phyloP scores from a whole-genome alignment of 1,140 invertebrate genomes.

The Vollenhovia emeryi region DNA sequence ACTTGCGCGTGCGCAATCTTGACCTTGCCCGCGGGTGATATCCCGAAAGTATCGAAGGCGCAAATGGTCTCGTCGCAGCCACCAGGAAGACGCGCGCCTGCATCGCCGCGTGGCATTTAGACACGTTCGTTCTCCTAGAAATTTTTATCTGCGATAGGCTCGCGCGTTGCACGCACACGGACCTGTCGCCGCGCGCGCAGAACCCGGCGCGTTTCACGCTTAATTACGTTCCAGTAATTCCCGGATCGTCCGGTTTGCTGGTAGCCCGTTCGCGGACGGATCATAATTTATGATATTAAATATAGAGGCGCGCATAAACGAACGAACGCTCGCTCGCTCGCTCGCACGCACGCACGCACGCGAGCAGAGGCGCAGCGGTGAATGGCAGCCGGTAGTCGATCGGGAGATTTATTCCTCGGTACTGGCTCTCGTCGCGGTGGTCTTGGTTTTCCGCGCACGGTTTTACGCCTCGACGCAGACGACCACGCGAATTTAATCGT shows the following conservation, averaged over 20 bases:
- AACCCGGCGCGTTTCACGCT: slow-evolving; percentile 62
- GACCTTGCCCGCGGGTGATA: slow-evolving; percentile 15
- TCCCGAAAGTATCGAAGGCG: slow-evolving; percentile 45
- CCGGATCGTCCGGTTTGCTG: slow-evolving; percentile 57
- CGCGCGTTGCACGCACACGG: neutral
- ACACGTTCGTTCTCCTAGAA: slow-evolving; percentile 15
- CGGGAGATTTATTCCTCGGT: slow-evolving; percentile 77
- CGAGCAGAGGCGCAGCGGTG: slow-evolving; percentile 44
- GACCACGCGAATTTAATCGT: slow-evolving; percentile 28
- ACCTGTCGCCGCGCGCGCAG: slow-evolving; percentile 36
- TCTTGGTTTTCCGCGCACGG: slow-evolving; percentile 19
- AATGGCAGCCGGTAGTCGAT: slow-evolving; percentile 78
- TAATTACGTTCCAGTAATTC: slow-evolving; percentile 69
- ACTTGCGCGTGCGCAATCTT: neutral
- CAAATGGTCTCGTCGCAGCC: slow-evolving; percentile 55
- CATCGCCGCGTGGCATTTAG: slow-evolving; percentile 29
- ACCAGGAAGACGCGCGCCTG: neutral
- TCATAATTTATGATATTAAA: slow-evolving; percentile 70
- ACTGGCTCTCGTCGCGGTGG: slow-evolving; percentile 27
- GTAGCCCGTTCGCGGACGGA: slow-evolving; percentile 60
- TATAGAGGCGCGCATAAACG: slow-evolving; percentile 46
- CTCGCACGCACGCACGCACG: neutral
- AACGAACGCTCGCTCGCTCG: slow-evolving; percentile 27
- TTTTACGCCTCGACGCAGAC: neutral
- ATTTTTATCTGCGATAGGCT: neutral